These are phyloP conservation scores for Drosophila erecta DNA, from an alignment of 1,140 invertebrate species.

Conservation along the genomic window DNA sequence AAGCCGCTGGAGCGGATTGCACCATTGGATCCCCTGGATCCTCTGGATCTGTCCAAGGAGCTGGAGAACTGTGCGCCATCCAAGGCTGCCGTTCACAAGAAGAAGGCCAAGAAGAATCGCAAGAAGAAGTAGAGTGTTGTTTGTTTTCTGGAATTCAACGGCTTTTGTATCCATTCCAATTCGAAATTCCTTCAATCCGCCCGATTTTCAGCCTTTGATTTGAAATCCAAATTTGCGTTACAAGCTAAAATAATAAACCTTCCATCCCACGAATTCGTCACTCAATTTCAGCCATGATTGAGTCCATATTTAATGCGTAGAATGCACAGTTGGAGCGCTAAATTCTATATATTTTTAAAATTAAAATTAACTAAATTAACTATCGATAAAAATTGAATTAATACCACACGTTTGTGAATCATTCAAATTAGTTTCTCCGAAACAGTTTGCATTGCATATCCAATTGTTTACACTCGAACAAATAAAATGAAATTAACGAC, in stretches of 20 bases:
- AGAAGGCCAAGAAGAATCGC: constrained; percentile 35
- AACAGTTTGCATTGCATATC: constrained; percentile 1
- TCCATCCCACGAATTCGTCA: not conserved
- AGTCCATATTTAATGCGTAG: too few species aligned
- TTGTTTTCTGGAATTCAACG: not conserved
- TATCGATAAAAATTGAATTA: too few species aligned
- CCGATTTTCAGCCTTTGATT: not conserved
- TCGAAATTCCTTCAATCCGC: not conserved
- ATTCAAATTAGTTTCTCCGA: not conserved
- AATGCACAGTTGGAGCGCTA: too few species aligned
- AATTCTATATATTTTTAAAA: too few species aligned
- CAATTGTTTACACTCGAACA: constrained; percentile 32
- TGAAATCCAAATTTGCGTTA: constrained; percentile 5
- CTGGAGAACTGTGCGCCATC: not conserved
- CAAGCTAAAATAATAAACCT: not conserved
- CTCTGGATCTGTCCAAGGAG: not conserved
- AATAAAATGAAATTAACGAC: constrained; percentile 22
- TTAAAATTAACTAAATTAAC: too few species aligned
- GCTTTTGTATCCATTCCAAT: not conserved
- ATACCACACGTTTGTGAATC: not conserved
- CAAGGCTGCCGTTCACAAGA: constrained; percentile 9
- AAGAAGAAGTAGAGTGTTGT: constrained; percentile 23
- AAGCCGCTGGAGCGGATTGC: too few species aligned
- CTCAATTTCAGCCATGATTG: too few species aligned
- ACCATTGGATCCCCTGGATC: not conserved